Conservation (phyloP, 2,888 invertebrate genomes). For the Suillia variegata region DNA sequence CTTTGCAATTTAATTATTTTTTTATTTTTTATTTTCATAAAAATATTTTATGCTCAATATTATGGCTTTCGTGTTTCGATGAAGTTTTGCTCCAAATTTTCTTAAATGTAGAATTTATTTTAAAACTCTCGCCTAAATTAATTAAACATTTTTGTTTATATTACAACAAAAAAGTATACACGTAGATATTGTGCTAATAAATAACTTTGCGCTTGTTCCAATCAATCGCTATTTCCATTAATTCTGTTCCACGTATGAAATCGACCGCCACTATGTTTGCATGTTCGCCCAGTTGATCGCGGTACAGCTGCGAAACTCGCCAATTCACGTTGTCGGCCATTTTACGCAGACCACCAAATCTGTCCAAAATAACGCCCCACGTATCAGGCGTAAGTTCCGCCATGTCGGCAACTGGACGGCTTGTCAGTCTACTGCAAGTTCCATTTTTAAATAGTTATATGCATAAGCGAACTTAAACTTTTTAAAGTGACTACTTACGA, state of each 20-base stretch:
- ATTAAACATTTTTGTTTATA: no score
- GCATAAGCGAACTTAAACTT: constrained; percentile 50
- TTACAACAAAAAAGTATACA: no score
- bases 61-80: no score
- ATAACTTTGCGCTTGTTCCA: constrained; percentile 49
- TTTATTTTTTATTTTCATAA: no score
- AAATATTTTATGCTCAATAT: no score
- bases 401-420: constrained; percentile 68
- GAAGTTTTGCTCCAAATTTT: no score
- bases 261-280: constrained; percentile 70
- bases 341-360: constrained; percentile 66
- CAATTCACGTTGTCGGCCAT: constrained; percentile 70
- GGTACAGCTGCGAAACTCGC: constrained; percentile 67
- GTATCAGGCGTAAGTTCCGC: constrained; percentile 71
- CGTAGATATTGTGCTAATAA: not conserved
- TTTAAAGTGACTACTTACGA: constrained; percentile 54
- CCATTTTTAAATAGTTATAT: no score
- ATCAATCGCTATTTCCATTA: constrained; percentile 63
- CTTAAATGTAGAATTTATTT: no score
- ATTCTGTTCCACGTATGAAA: constrained; percentile 67
- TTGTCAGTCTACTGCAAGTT: constrained; percentile 44
- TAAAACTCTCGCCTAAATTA: no score
- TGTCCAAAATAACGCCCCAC: constrained; percentile 66
- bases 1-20: no score
- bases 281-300: constrained; percentile 62